Evolutionary conservation across 2,113 vertebrate genomes (phyloP).

Genomic region (Aptenodytes forsteri): DNA sequence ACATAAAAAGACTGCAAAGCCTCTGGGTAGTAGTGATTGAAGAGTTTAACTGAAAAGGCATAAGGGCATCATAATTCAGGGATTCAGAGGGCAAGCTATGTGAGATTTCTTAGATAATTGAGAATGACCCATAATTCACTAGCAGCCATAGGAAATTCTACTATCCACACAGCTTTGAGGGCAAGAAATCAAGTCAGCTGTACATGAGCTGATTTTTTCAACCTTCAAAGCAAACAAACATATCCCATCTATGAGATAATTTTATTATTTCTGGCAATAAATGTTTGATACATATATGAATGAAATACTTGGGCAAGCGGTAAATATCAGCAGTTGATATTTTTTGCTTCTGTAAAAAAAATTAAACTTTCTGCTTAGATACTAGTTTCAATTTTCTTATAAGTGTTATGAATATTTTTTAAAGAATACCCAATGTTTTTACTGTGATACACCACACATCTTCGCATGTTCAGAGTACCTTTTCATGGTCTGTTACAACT

Average conservation of each 20-base stretch:
- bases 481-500: neutral
- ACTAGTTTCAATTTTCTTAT: neutral
- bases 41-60: conserved; percentile 8
- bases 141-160: conserved; percentile 27
- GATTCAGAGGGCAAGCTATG: neutral
- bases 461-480: neutral
- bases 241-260: neutral
- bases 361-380: neutral
- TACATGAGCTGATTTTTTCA: conserved; percentile 15
- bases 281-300: neutral
- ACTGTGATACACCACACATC: neutral
- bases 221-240: neutral
- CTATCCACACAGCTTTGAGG: neutral
- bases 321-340: neutral
- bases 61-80: conserved; percentile 31
- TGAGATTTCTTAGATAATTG: conserved; percentile 14
- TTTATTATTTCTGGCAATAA: conserved; percentile 6
- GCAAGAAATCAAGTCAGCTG: conserved; percentile 25
- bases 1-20: neutral
- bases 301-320: neutral
- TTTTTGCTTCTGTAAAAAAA: neutral
- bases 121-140: conserved; percentile 57
- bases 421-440: neutral
- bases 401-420: neutral
- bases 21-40: neutral